Base-by-base conservation (phyloP, 2,113 vertebrate genomes). In the Epinephelus lanceolatus region DNA sequence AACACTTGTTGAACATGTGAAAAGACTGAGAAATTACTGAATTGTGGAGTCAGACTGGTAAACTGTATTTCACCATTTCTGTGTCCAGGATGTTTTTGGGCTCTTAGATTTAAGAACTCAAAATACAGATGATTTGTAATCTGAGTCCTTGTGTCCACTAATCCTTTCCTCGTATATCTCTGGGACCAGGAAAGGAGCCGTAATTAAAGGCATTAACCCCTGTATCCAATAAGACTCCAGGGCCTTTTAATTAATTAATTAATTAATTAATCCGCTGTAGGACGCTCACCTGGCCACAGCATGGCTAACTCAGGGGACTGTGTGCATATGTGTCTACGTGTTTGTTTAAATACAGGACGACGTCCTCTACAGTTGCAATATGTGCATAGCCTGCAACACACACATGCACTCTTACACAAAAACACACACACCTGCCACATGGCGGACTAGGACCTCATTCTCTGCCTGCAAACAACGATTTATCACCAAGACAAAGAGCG, bases 191-290 rank as follows among this genome's bases (percentile, higher is more conserved):
- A 80, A 57, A 55, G 25, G 66, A 74, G 65, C 53, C 73, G 62
- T 85, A 81, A 84, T 86, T 87, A 78, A 73, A 84, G 80, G 37
- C 25, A 67, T 77, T 57, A 87, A 72, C 74, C 40, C 17, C 40
- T 47, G 27, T 73, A 51, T 84, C 80, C 70, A 82, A 80, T 85
- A 76, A 57, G 33, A 19, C 72, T 72, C 40, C 17, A 76, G 70
- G 75, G 80, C 55, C 65, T 63, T 53, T 78, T 67, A 74, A 86
- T 88, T 83, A 75, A 92, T 87, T 75, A 80, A 92, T 87, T 75
- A 80, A 45, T 79, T 80, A 72, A 74, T 76, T 80, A 72, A 74
- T 76, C 27, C 72, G 75, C 65, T 79, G 57, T 8, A 57, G 60
- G 84, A 52, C 0, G 21, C 71, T 27, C 49, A 27, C 69, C 13